Evolutionary conservation across 2,888 invertebrate species (phyloP), one percentile per base, ranked within the genome.

Genomic region (Muscina levida): DNA sequence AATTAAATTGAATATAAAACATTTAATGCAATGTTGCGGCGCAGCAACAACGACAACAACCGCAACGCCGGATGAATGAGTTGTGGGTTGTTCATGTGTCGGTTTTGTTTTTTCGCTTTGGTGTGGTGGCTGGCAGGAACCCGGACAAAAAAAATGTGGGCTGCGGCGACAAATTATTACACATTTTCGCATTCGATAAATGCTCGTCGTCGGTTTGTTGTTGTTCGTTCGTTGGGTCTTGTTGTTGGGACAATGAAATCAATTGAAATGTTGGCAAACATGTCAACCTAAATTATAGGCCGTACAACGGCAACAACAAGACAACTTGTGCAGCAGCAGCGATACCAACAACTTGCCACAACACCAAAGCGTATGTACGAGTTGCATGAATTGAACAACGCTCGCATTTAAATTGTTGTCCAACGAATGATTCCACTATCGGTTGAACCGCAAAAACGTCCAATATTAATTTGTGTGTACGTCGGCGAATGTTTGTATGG

Each of bases 231-330:
- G n/a, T 31, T 8, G 8, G 31, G 42, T 80, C 78, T 84, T 79
- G 76, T 66, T 79, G 22, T 51, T 48, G 15, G 51, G 83, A 89
- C 88, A 89, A 89, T 87, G 82, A 86, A 88, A 87, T 87, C 90
- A 89, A 89, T 89, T 88, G 87, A 89, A 89, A 89, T 89, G 89
- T 90, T 89, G 87, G 88, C 86, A 89, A 89, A 90, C 90, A 89
- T 89, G 89, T 89, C 89, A 90, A 87, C 87, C 86, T 87, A 88
- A 89, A 89, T 89, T 89, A 89, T 86, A 87, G 65, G 70, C 73
- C 66, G 53, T 46, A 65, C 72, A 73, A 57, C 19, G 17, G 37
- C 42, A 62, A 59, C 37, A 59, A 19, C 19, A 59, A 3, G 22
- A 10, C 5, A 44, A 44, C 44, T 2, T 2, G 2, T 2, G n/a